phyloP scores from a whole-genome alignment of 2,888 invertebrate species.

The Hemistola chrysoprasaria region DNA sequence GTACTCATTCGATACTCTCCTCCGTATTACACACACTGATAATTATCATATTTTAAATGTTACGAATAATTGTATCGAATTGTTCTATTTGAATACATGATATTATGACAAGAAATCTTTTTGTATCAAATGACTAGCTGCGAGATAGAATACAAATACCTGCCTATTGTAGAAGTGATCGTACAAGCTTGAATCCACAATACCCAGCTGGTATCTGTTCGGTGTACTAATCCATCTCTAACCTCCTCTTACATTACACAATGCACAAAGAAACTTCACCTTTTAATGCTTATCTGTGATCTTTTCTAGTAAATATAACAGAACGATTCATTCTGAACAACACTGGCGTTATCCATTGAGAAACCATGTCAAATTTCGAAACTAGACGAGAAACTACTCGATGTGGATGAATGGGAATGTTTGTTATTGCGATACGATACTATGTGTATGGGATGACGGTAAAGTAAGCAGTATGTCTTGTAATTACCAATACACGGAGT shows the following conservation, averaged over 20 bases:
- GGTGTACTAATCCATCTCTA: constrained; percentile 5
- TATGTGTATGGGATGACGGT: not conserved
- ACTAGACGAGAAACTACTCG: not conserved
- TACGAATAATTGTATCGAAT: too few relatives aligned
- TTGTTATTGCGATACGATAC: not conserved
- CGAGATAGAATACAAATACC: too few relatives aligned
- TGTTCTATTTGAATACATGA: too few relatives aligned
- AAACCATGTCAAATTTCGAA: constrained; percentile 8
- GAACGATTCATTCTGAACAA: constrained; percentile 2
- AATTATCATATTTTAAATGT: too few relatives aligned
- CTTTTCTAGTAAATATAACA: constrained; percentile 17
- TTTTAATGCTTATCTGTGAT: constrained; percentile 41
- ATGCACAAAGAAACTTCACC: constrained; percentile 43
- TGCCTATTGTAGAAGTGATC: too few relatives aligned
- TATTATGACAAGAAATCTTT: too few relatives aligned
- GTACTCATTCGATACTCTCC: not conserved
- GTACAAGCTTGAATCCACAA: too few relatives aligned
- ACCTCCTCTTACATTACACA: constrained; percentile 19
- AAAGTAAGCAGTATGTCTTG: constrained; percentile 10
- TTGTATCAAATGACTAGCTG: too few relatives aligned
- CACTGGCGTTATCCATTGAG: not conserved
- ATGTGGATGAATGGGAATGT: not conserved
- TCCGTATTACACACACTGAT: constrained; percentile 7
- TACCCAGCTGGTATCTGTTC: too few relatives aligned
- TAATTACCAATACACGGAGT: constrained; percentile 32